Percentiles rank a stretch among this genome's conserved stretches.
Conservation (phyloP, 2,797 vertebrate species). For the Mormyrops attenuatus region DNA sequence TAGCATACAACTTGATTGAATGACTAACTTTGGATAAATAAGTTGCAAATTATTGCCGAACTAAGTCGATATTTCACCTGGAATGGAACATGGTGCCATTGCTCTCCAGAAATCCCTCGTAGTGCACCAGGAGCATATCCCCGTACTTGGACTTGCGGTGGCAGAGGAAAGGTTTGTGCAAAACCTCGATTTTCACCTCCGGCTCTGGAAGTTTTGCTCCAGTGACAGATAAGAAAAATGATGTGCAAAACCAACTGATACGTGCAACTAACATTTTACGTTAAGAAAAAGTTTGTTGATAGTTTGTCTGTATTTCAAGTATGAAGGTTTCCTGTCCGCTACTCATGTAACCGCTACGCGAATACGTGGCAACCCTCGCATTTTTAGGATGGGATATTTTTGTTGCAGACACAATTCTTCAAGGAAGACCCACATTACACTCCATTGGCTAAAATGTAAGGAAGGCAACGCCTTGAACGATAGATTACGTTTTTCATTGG, state of each 20-base stretch:
- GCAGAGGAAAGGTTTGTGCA: conserved; percentile 84
- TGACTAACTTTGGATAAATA: not conserved
- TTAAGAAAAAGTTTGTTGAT: not conserved
- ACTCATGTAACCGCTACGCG: conserved; percentile 26
- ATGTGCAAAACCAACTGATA: conserved; percentile 50
- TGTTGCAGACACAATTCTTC: conserved; percentile 17
- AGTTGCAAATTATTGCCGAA: not conserved
- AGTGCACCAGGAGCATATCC: conserved; percentile 86
- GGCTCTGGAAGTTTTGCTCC: conserved; percentile 80
- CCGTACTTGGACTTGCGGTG: conserved; percentile 80
- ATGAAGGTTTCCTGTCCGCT: not conserved
- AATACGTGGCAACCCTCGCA: conserved; percentile 63
- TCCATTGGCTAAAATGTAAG: conserved; percentile 40
- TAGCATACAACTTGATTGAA: not conserved
- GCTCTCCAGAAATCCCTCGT: conserved; percentile 81
- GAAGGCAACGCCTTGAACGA: conserved; percentile 11
- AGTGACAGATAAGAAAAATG: conserved; percentile 51
- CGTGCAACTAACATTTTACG: conserved; percentile 54
- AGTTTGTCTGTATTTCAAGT: not conserved
- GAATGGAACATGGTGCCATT: conserved; percentile 89
- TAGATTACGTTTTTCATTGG: conserved; percentile 33
- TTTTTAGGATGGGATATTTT: not conserved
- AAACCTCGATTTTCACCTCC: conserved; percentile 83
- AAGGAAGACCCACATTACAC: conserved; percentile 23
- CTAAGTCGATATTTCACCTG: conserved; percentile 69